These are phyloP conservation scores for Hippocampus barbouri DNA, from an alignment of 2,113 vertebrate genomes.

Conservation along the genomic window DNA sequence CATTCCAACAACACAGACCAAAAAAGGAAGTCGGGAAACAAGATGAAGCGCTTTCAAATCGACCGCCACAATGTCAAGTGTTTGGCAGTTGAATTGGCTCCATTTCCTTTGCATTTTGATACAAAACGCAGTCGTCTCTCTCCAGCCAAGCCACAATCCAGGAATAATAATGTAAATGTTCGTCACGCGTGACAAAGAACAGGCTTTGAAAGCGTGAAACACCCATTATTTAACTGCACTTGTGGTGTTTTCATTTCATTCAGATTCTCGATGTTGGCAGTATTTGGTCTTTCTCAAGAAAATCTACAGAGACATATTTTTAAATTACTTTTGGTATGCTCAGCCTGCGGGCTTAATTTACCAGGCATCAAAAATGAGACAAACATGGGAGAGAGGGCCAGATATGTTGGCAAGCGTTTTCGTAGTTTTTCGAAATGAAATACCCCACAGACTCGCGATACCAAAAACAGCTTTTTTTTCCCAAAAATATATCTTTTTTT, in stretches of 20 bases:
- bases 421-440: background rate
- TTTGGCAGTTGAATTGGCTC: background rate
- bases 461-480: background rate
- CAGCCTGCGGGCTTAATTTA: background rate
- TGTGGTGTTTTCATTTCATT: background rate
- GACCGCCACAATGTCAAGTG: background rate
- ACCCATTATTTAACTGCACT: background rate
- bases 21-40: slow-evolving; percentile 20
- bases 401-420: background rate
- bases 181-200: background rate
- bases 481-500: background rate
- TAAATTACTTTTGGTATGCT: background rate
- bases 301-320: background rate
- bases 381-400: background rate
- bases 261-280: background rate
- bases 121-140: background rate
- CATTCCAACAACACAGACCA: slow-evolving; percentile 26
- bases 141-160: background rate
- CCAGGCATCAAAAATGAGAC: background rate
- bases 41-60: slow-evolving; percentile 18
- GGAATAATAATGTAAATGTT: background rate
- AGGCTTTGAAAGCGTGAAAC: background rate
- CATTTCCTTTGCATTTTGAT: background rate
- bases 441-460: background rate
- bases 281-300: background rate